Percentiles rank a stretch among this genome's conserved stretches.
Evolutionary conservation across 2,888 invertebrate genomes (phyloP).

Genomic region (Meta bourneti): DNA sequence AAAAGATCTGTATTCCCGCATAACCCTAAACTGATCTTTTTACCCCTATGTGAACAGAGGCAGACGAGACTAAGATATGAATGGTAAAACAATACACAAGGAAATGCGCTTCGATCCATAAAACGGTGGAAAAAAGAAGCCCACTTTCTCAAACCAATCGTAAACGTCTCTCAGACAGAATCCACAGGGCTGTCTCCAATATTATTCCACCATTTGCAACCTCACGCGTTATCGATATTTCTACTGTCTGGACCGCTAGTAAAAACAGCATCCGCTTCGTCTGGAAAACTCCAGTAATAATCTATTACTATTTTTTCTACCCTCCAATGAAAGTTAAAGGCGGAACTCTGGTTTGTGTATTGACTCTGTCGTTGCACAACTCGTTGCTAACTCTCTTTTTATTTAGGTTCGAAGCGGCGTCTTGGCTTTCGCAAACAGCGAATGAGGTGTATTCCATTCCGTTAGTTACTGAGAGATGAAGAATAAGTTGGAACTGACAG

Average conservation of each 20-base stretch:
- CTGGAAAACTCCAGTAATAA: slow-evolving; percentile 19
- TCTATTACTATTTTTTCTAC: slow-evolving; percentile 8
- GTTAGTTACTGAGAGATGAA: too few species aligned
- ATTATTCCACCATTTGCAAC: slow-evolving; percentile 22
- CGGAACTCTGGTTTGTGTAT: neutral
- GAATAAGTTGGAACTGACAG: too few species aligned
- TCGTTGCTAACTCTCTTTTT: neutral
- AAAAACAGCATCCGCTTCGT: slow-evolving; percentile 21
- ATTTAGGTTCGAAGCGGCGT: too few species aligned
- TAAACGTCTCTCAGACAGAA: slow-evolving; percentile 12
- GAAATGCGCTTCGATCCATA: neutral
- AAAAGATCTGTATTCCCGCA: neutral
- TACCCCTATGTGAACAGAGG: neutral
- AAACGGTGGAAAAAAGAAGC: neutral
- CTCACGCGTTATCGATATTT: slow-evolving; percentile 43
- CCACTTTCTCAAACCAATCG: neutral
- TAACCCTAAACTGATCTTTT: neutral
- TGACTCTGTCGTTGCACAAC: neutral
- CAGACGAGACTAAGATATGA: neutral
- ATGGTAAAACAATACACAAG: neutral
- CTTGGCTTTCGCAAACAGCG: too few species aligned
- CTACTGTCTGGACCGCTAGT: slow-evolving; percentile 26
- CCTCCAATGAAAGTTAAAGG: neutral
- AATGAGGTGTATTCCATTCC: too few species aligned
- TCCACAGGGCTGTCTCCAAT: slow-evolving; percentile 6